Conservation (phyloP, 2,888 invertebrate genomes). For the Monoplex corrugatus region DNA sequence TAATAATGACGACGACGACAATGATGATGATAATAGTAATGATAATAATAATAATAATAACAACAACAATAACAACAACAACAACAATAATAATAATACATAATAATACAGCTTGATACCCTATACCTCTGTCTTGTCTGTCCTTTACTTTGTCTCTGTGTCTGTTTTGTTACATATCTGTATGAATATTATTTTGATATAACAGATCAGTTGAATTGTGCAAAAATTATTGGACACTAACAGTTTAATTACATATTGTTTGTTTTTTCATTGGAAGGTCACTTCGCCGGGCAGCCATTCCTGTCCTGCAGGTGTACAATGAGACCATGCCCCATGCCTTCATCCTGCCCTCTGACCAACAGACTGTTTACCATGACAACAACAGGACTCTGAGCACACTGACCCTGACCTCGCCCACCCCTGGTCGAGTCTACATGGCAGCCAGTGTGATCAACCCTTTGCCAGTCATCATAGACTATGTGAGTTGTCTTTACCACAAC, state of each 20-base stretch:
- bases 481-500: constrained; percentile 45
- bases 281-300: constrained; percentile 91
- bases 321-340: constrained; percentile 88
- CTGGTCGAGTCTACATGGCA: constrained; percentile 40
- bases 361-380: constrained; percentile 81
- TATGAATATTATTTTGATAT: background rate
- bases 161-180: background rate
- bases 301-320: constrained; percentile 91
- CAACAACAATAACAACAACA: too few relatives aligned
- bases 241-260: background rate
- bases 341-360: constrained; percentile 72
- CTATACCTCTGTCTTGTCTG: background rate
- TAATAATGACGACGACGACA: too few relatives aligned
- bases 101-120: too few relatives aligned
- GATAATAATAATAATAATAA: too few relatives aligned
- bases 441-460: constrained; percentile 31
- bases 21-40: too few relatives aligned
- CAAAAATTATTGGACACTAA: background rate
- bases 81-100: too few relatives aligned
- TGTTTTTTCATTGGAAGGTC: constrained; percentile 84
- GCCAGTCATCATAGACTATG: constrained; percentile 63
- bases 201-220: background rate
- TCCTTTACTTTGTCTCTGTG: background rate
- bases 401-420: constrained; percentile 25
- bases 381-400: constrained; percentile 82